Base-by-base conservation (phyloP, 2,888 invertebrate species). In the Rosalia funebris region DNA sequence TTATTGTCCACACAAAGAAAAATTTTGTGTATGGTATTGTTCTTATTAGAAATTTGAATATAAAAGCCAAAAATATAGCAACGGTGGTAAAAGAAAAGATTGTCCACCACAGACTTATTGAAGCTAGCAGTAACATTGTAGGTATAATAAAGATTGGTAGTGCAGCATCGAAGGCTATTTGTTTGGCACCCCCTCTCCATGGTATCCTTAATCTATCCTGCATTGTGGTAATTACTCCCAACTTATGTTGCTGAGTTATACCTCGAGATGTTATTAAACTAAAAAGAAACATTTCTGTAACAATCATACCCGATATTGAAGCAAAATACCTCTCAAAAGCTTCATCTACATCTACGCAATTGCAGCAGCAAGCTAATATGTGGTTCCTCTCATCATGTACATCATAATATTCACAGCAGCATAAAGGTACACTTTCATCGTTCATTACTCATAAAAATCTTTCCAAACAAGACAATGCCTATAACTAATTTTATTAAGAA, bases 1-100 rank as follows among this genome's bases (percentile, higher is more conserved):
- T 87, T 37, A 90, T 75, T 0, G 89, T 86, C 92, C 93, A 93
- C 67, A 89, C 86, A 62, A 87, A 84, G 78, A 92, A 92, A 79
- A 93, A 92, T 73, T 88, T 88, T 1, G 92, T 89, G 60, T 68
- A 62, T n/a, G 77, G 77, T 52, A 78, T 71, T 1, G 72, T 71
- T 56, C 58, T 66, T 20, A 77, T 74, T 20, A 77, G 66, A 70
- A 77, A 75, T 36, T 72, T 73, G 39, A 72, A 77, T 16, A 79
- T 68, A 5, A 77, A 64, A 7, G 66, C 36, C 36, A 80, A 47
- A 44, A 80, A 76, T 37, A 80, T 65, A 36, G 70, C 60, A 19
- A 78, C 73, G 2, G 77, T 73, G 1, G 74, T 72, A 60, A 77
- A 77, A 1, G 78, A 71, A 41, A 78, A 73, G 9, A 79, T 68